A percentile compares a stretch with the other conserved stretches of the same genome.
Evolutionary conservation across 2,797 vertebrate genomes (phyloP).

Genomic region (Limosa lapponica): DNA sequence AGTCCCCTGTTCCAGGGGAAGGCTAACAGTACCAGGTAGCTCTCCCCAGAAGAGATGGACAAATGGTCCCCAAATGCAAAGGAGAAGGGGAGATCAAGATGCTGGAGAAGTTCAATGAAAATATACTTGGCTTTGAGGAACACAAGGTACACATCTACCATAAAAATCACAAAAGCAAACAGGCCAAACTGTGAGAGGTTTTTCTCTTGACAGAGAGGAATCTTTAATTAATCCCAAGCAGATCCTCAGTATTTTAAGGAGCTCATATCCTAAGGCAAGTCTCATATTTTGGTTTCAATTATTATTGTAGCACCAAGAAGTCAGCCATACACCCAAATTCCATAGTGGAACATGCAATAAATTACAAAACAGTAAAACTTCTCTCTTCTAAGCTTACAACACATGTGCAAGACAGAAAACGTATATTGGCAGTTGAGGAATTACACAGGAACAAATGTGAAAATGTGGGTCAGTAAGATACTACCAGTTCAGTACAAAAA

Average conservation of each 20-base stretch:
- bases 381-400: neutral
- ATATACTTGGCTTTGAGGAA: neutral
- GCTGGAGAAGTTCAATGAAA: neutral
- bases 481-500: neutral
- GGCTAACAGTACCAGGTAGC: neutral
- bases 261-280: neutral
- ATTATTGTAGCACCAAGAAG: neutral
- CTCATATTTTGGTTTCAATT: constrained; percentile 13
- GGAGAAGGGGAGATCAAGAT: neutral
- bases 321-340: neutral
- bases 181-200: neutral
- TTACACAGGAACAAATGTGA: neutral
- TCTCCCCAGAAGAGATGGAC: neutral
- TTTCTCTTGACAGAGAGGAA: neutral
- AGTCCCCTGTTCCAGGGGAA: neutral
- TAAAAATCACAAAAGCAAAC: neutral
- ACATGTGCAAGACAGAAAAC: neutral
- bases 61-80: neutral
- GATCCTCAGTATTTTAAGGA: neutral
- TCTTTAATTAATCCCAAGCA: neutral
- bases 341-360: neutral
- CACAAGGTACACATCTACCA: neutral
- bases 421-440: neutral
- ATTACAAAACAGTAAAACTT: neutral
- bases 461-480: neutral